These are phyloP conservation scores for Chrysotoxum bicinctum DNA, from an alignment of 2,888 invertebrate genomes.

Conservation along the genomic window DNA sequence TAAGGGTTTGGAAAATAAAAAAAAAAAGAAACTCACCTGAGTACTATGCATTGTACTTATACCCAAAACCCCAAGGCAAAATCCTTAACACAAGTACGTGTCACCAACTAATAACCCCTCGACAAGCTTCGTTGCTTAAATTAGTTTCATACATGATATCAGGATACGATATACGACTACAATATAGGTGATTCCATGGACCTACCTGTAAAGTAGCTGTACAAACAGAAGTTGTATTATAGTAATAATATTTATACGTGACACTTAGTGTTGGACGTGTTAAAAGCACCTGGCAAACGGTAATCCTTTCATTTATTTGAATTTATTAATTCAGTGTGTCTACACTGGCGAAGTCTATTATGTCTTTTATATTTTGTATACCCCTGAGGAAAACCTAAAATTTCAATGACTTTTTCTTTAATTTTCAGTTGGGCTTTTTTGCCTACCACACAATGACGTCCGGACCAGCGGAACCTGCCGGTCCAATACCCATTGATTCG, in stretches of 20 bases:
- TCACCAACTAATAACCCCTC: conserved; percentile 12
- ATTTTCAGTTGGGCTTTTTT: conserved; percentile 93
- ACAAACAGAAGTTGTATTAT: conserved; percentile 14
- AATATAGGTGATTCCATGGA: background rate
- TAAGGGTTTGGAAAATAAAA: background rate
- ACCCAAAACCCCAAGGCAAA: background rate
- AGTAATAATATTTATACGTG: conserved; percentile 24
- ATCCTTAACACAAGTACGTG: conserved; percentile 10
- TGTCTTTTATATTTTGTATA: background rate
- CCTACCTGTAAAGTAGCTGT: background rate
- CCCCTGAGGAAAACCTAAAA: background rate
- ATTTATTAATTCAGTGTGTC: conserved; percentile 10
- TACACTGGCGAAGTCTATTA: background rate
- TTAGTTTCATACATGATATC: conserved; percentile 12
- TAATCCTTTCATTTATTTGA: conserved; percentile 33
- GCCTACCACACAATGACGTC: conserved; percentile 93
- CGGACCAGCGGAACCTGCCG: conserved; percentile 90
- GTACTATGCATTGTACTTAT: background rate
- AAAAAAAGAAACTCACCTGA: conserved; percentile 16
- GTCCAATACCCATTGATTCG: conserved; percentile 96
- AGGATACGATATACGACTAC: conserved; percentile 5
- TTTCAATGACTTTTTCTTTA: conserved; percentile 35
- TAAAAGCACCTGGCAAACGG: conserved; percentile 26
- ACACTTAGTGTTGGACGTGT: conserved; percentile 14
- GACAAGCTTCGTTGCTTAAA: conserved; percentile 7